Conservation (phyloP, 2,888 invertebrate genomes). For the Trichogramma dendrolimi region DNA sequence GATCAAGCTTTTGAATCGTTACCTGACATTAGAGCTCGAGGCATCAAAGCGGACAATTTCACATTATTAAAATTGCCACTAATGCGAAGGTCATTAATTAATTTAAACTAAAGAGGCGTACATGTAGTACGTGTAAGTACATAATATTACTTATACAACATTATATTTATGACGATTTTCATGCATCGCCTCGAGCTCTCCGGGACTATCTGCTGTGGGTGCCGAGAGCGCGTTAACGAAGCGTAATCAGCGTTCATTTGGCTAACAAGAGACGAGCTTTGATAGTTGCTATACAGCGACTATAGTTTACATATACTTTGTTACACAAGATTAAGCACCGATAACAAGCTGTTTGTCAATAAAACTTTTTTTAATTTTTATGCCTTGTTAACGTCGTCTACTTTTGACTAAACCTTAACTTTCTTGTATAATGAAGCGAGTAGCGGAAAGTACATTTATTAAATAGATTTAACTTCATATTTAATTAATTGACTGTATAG, state of each 20-base stretch:
- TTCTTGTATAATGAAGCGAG: no score
- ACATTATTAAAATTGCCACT: slow-evolving; percentile 50
- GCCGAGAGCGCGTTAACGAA: slow-evolving; percentile 15
- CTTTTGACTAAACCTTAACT: no score
- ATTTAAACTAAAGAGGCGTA: slow-evolving; percentile 45
- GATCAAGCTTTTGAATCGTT: no score
- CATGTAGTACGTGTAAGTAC: slow-evolving; percentile 36
- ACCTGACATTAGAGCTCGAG: slow-evolving; percentile 9
- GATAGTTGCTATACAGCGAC: background rate
- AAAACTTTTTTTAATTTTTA: slow-evolving; percentile 13
- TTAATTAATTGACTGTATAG: no score
- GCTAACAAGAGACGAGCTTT: slow-evolving; percentile 16
- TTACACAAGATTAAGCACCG: slow-evolving; percentile 19
- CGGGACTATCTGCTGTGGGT: slow-evolving; percentile 9
- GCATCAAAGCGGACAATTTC: slow-evolving; percentile 46
- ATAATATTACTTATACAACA: no score
- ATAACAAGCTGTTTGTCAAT: slow-evolving; percentile 17
- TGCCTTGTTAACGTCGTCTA: slow-evolving; percentile 4
- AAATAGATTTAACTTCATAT: no score
- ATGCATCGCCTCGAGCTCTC: background rate
- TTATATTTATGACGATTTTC: no score
- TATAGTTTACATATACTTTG: slow-evolving; percentile 6
- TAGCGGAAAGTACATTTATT: no score
- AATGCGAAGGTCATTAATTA: slow-evolving; percentile 50
- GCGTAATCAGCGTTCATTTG: slow-evolving; percentile 12